Evolutionary conservation across 2,888 invertebrate genomes (phyloP).

Genomic region (Mimachlamys varia): DNA sequence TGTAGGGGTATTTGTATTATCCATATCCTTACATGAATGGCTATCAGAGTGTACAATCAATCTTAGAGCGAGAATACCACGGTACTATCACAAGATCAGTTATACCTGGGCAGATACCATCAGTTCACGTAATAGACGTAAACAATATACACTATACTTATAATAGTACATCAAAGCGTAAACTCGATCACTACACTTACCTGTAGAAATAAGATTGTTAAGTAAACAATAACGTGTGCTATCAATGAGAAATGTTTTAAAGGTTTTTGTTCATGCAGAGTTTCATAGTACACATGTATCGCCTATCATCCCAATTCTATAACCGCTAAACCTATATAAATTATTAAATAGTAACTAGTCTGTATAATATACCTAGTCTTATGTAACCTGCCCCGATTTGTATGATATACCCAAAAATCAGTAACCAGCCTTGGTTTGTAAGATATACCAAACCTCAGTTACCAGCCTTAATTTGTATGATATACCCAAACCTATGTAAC

Average conservation of each 20-base stretch:
- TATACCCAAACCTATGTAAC: background rate
- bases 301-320: background rate
- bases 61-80: background rate
- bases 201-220: background rate
- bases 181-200: background rate
- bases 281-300: background rate
- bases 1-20: background rate
- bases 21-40: background rate
- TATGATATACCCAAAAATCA: background rate
- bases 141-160: background rate
- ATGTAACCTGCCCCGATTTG: background rate
- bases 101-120: background rate
- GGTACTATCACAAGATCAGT: background rate
- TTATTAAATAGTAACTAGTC: too few species aligned
- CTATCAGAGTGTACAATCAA: background rate
- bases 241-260: background rate
- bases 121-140: background rate
- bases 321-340: too few species aligned
- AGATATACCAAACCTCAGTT: background rate
- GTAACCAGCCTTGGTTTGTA: too few species aligned
- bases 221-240: background rate
- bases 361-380: background rate
- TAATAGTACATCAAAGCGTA: background rate
- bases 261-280: background rate
- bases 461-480: background rate